Evolutionary conservation across 2,113 vertebrate genomes (phyloP).

Genomic region (Albula goreensis): DNA sequence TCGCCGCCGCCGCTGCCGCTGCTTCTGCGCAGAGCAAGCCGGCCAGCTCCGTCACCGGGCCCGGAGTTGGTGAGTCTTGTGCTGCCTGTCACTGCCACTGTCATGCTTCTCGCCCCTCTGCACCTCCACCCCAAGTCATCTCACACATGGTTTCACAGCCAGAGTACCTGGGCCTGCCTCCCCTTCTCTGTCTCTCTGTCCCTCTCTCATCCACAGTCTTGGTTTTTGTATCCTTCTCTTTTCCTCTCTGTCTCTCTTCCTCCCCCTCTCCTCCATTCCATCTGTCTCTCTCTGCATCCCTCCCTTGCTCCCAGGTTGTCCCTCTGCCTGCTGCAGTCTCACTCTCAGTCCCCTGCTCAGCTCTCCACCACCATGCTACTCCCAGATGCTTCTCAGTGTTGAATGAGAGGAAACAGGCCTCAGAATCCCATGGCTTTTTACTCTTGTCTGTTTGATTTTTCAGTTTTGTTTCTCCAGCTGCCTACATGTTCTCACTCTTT

Average conservation of each 20-base stretch:
- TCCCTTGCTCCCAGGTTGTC: background rate
- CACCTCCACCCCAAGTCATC: background rate
- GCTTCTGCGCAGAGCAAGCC: constrained; percentile 76
- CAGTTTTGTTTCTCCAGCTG: no score
- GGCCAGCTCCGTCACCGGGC: constrained; percentile 76
- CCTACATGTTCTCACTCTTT: no score
- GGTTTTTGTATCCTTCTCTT: background rate
- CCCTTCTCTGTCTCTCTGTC: background rate
- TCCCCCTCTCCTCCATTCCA: background rate
- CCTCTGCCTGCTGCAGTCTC: no score
- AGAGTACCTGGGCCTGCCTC: no score
- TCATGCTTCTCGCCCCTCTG: background rate
- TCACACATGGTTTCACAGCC: background rate
- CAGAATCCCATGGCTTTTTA: no score
- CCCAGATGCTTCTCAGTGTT: no score
- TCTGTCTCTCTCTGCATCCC: no score
- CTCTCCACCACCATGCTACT: no score
- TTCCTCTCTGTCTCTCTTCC: background rate
- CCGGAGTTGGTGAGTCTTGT: constrained; percentile 76
- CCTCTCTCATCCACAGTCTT: constrained; percentile 3
- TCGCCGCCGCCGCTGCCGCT: constrained; percentile 62
- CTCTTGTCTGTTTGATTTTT: no score
- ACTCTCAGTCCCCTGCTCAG: background rate
- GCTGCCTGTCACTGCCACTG: background rate
- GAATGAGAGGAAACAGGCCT: no score